phyloP scores from a whole-genome alignment of 1,140 invertebrate genomes.

The Eriosoma lanigerum region DNA sequence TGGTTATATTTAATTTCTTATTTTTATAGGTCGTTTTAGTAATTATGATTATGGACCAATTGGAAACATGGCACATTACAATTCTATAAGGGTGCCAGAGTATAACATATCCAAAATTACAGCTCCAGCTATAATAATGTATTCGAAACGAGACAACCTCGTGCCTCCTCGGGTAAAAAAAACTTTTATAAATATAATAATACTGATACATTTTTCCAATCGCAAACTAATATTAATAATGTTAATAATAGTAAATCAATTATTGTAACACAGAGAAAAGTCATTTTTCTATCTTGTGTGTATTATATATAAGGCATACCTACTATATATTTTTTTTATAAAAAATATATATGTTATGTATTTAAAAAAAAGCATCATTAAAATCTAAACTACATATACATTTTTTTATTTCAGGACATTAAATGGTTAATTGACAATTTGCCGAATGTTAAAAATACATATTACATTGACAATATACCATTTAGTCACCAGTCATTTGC shows the following conservation, averaged over 20 bases:
- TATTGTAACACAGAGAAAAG: too few relatives aligned
- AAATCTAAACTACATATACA: too few relatives aligned
- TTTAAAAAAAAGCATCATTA: too few relatives aligned
- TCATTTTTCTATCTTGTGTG: too few relatives aligned
- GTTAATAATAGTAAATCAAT: too few relatives aligned
- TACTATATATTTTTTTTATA: too few relatives aligned
- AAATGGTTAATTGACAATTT: slow-evolving; percentile 36
- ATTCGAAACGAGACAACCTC: slow-evolving; percentile 58
- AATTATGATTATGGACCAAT: slow-evolving; percentile 56
- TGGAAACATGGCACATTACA: slow-evolving; percentile 63
- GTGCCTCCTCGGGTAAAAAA: slow-evolving; percentile 4
- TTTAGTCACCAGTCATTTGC: slow-evolving; percentile 32
- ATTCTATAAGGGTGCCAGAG: slow-evolving; percentile 60
- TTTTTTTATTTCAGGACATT: slow-evolving; percentile 29
- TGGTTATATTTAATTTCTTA: too few relatives aligned
- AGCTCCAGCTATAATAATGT: slow-evolving; percentile 69
- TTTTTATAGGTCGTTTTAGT: slow-evolving; percentile 53
- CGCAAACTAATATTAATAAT: too few relatives aligned
- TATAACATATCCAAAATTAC: slow-evolving; percentile 66
- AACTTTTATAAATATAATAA: too few relatives aligned
- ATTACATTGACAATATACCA: slow-evolving; percentile 23
- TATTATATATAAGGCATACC: too few relatives aligned
- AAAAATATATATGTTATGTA: too few relatives aligned
- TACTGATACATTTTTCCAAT: too few relatives aligned
- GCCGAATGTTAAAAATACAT: neutral